Conservation (phyloP, 92 coral and sea anemone species). For the Zoanthus sociatus region DNA sequence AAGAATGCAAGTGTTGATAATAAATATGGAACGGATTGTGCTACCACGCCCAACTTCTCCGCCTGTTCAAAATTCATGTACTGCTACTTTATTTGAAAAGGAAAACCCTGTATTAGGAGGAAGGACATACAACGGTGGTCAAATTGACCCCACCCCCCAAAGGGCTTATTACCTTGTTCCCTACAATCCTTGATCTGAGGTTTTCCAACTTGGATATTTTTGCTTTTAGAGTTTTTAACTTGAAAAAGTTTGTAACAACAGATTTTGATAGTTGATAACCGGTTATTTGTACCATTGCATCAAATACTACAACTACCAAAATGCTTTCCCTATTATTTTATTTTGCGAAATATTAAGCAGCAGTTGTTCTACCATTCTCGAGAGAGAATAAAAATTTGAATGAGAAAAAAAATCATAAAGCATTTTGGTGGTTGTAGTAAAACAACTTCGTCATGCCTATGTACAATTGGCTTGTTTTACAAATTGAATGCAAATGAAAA, state of each 20-base stretch:
- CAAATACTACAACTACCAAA: too few relatives aligned
- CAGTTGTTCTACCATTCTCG: background rate
- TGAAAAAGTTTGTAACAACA: background rate
- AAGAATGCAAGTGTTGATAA: too few relatives aligned
- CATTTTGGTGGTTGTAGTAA: background rate
- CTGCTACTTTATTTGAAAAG: too few relatives aligned
- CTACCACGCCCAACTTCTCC: too few relatives aligned
- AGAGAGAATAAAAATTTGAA: background rate
- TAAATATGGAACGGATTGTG: too few relatives aligned
- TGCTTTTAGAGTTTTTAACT: background rate
- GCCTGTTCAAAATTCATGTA: too few relatives aligned
- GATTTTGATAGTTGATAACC: too few relatives aligned
- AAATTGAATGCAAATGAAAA: background rate
- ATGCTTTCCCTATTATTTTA: background rate
- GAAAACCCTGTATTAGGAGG: too few relatives aligned
- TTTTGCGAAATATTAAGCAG: background rate
- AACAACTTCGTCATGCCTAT: background rate
- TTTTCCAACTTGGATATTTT: background rate
- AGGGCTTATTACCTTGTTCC: background rate
- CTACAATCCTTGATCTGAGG: background rate
- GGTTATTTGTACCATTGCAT: too few relatives aligned
- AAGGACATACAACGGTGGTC: background rate
- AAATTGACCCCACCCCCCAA: background rate
- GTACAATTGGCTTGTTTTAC: too few relatives aligned
- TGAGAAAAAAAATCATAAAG: background rate